phyloP scores from a whole-genome alignment of 1,140 invertebrate genomes.

The Nymphalis io region DNA sequence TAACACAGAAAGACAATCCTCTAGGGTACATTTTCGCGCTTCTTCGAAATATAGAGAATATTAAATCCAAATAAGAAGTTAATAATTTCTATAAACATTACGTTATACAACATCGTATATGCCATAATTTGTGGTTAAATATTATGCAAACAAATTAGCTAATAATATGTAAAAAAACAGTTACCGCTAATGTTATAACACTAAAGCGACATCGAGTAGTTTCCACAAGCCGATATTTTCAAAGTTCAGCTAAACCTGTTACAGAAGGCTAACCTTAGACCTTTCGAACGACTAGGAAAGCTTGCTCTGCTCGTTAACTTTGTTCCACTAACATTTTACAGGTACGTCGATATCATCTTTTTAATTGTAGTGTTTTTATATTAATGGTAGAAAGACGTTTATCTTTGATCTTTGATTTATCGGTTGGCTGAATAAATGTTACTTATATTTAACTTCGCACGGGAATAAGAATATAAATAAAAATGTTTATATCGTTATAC shows the following conservation, averaged over 20 bases:
- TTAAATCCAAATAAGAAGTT: too few species aligned
- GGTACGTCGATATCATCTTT: too few species aligned
- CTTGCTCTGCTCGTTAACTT: background rate
- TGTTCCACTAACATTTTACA: background rate
- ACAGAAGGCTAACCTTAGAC: slow-evolving; percentile 31
- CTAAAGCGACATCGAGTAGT: background rate
- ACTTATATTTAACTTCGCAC: too few species aligned
- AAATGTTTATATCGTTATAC: too few species aligned
- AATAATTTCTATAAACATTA: too few species aligned
- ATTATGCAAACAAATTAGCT: background rate
- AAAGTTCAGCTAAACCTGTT: slow-evolving; percentile 32
- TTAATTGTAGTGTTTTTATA: background rate
- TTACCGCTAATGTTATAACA: background rate
- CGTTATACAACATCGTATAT: too few species aligned
- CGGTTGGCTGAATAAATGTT: background rate
- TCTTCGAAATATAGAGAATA: too few species aligned
- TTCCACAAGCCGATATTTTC: background rate
- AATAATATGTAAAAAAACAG: background rate
- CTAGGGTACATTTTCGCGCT: too few species aligned
- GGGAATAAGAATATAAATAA: too few species aligned
- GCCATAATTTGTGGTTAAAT: too few species aligned
- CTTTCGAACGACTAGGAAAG: slow-evolving; percentile 11
- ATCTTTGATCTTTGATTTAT: background rate
- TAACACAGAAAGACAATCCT: too few species aligned
- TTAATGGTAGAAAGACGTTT: background rate